Conservation (phyloP, 2,113 vertebrate species). For the Formicarius rufipectus region DNA sequence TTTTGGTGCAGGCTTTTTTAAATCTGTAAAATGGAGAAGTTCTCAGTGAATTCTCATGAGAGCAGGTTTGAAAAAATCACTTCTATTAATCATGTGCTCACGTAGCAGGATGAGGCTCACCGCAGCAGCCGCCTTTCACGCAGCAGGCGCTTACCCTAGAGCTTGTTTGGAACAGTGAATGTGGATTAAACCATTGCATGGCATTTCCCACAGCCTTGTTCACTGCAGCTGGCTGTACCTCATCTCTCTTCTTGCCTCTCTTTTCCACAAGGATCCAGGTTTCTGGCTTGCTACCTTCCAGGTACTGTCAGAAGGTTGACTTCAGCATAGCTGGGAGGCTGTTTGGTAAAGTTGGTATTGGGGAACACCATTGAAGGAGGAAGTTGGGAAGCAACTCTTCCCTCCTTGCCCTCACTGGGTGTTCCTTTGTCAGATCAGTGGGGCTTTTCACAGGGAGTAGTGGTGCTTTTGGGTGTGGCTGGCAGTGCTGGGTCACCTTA, state of each 20-base stretch:
- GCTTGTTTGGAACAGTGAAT: conserved; percentile 8
- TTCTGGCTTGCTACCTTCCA: background rate
- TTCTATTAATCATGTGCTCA: background rate
- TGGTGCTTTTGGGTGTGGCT: background rate
- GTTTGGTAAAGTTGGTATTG: background rate
- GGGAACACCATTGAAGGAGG: background rate
- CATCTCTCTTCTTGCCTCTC: background rate
- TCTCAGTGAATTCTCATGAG: conserved; percentile 46
- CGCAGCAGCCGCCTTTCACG: background rate
- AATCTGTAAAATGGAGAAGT: conserved; percentile 72
- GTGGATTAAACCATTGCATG: conserved; percentile 23
- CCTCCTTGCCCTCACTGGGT: fast-evolving
- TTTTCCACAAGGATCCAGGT: background rate
- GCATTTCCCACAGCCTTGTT: conserved; percentile 24
- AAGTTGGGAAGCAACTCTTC: background rate
- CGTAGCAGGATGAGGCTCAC: background rate
- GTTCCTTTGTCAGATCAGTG: background rate
- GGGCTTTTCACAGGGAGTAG: background rate
- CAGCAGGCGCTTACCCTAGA: background rate
- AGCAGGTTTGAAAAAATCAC: conserved; percentile 52
- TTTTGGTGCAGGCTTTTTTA: conserved; percentile 78
- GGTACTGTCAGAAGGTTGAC: background rate
- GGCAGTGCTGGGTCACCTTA: background rate
- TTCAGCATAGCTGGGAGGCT: background rate
- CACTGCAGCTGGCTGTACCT: background rate